Evolutionary conservation across 2,797 vertebrate species (phyloP), one percentile per base, ranked within the genome.

Genomic region (Borostomias antarcticus): DNA sequence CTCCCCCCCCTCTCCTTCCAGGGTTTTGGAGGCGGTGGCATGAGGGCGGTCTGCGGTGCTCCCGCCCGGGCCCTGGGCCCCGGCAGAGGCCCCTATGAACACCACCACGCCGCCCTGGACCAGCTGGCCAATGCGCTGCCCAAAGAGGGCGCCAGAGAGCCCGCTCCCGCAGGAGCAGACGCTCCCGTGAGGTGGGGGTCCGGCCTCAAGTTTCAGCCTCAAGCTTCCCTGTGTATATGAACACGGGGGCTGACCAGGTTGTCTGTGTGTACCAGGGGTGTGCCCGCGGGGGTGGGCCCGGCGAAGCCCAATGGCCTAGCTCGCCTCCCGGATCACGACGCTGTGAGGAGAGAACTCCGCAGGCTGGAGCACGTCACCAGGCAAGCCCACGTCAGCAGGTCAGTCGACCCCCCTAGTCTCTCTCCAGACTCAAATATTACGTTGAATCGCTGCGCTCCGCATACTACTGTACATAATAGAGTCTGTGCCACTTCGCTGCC

Each of bases 271-370:
- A n/a, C 43, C 26, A 71, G 59, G 65, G 75, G 80, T 25, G 68
- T 82, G 5, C 79, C 80, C 3, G 70, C 77, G 83, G 92, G 90
- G 83, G 69, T 86, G 77, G 86, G 83, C 77, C 88, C 91, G 48
- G 91, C 90, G 77, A 80, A 89, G 74, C 82, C 88, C 82, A 93
- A 89, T 40, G 89, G 91, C 40, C 83, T 89, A 15, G 72, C 84
- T 65, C 85, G 69, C 69, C 77, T 83, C 35, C 80, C 92, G 5
- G 90, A 93, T 88, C 80, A 88, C 68, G 85, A 89, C 78, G 80
- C 83, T 69, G 71, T 95, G 82, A 95, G 85, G 82, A 93, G 90
- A 86, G 93, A 95, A 85, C 88, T 93, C 74, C 93, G 94, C 83
- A 94, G 91, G 86, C 87, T 94, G 85, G 94, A 95, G 83, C 84